A percentile compares a stretch with the other conserved stretches of the same genome.
phyloP scores from a whole-genome alignment of 2,113 vertebrate species.

The Hemicordylus capensis region DNA sequence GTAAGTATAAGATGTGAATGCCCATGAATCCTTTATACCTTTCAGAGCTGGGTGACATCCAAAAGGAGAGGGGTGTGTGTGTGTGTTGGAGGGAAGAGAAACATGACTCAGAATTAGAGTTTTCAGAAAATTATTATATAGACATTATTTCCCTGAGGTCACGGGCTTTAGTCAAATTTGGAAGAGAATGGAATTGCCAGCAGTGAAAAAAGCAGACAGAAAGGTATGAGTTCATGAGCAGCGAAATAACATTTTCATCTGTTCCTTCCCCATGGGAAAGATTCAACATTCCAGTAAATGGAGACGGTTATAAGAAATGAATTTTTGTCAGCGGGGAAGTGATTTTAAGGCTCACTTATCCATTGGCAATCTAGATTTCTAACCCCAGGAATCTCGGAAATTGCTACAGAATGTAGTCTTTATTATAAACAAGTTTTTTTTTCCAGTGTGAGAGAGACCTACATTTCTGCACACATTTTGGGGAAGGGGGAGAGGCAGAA shows the following conservation, averaged over 20 bases:
- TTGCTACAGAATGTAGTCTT: slow-evolving; percentile 91
- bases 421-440: slow-evolving; percentile 87
- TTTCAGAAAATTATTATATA: slow-evolving; percentile 95
- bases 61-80: slow-evolving; percentile 17
- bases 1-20: too few species aligned
- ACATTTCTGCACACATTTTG: slow-evolving; percentile 68
- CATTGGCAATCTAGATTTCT: slow-evolving; percentile 98
- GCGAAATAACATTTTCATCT: slow-evolving; percentile 99
- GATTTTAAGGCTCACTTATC: slow-evolving; percentile 99
- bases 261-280: slow-evolving; percentile 95
- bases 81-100: slow-evolving; percentile 51
- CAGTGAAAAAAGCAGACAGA: slow-evolving; percentile 94
- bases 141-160: slow-evolving; percentile 99
- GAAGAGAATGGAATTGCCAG: slow-evolving; percentile 97
- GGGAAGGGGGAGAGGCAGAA: not conserved
- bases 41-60: slow-evolving; percentile 85
- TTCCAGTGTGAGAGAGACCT: slow-evolving; percentile 65
- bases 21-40: too few species aligned
- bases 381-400: slow-evolving; percentile 93
- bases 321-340: slow-evolving; percentile 95
- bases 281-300: slow-evolving; percentile 96
- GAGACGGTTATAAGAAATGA: slow-evolving; percentile 98
- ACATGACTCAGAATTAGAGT: slow-evolving; percentile 92
- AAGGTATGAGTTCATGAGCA: slow-evolving; percentile 98
- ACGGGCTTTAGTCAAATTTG: slow-evolving; percentile 98